Evolutionary conservation across 2,888 invertebrate species (phyloP).

Genomic region (Polydrusus cervinus): DNA sequence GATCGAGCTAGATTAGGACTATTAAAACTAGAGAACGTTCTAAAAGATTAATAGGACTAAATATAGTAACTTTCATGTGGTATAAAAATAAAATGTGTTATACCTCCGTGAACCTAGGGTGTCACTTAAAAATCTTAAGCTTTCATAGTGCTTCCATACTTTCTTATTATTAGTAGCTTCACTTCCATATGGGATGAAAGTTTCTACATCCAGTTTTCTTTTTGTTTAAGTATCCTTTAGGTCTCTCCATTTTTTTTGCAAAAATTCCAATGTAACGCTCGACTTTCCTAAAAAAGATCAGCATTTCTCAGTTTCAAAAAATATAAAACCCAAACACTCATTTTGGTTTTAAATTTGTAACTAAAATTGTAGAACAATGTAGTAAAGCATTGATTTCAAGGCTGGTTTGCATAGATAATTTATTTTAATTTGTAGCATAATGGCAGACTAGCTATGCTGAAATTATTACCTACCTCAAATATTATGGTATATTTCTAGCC

Average conservation of each 20-base stretch:
- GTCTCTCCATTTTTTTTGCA: conserved; percentile 43
- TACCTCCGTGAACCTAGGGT: conserved; percentile 16
- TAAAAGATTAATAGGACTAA: background rate
- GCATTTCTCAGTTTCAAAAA: background rate
- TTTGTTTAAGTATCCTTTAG: conserved; percentile 43
- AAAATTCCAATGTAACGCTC: background rate
- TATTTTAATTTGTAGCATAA: conserved; percentile 1
- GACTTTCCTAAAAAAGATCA: background rate
- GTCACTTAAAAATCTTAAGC: conserved; percentile 45
- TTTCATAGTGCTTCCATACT: conserved; percentile 45
- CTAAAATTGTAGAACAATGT: conserved; percentile 1
- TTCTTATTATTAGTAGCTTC: conserved; percentile 37
- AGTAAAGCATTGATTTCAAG: conserved; percentile 1
- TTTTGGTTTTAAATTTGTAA: conserved; percentile 1
- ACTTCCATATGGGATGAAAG: conserved; percentile 40
- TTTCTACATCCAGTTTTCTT: conserved; percentile 38
- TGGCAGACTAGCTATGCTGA: conserved; percentile 1
- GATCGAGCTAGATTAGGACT: background rate
- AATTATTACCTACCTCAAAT: conserved; percentile 8
- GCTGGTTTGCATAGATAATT: background rate
- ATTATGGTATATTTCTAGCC: conserved; percentile 11
- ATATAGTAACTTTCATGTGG: conserved; percentile 1
- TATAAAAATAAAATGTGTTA: background rate
- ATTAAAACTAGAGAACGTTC: background rate
- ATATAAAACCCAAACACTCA: background rate